These are phyloP conservation scores for Lasioglossum zephyrum DNA, from an alignment of 2,888 invertebrate species.

Conservation along the genomic window DNA sequence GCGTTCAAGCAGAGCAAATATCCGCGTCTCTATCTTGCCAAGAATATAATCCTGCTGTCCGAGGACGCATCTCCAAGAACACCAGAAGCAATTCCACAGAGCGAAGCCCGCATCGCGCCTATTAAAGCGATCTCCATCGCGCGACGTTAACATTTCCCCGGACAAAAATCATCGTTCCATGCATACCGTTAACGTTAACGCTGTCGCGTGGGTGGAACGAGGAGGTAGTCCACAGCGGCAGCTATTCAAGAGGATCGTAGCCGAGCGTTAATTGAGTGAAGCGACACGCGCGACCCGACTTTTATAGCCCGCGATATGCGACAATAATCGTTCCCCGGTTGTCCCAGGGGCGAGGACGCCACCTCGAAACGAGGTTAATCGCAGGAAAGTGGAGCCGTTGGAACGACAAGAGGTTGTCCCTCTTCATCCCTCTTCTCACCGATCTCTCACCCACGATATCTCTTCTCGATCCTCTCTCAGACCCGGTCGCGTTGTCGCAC, in stretches of 20 bases:
- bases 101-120: slow-evolving; percentile 20
- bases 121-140: slow-evolving; percentile 60
- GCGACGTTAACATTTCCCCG: neutral
- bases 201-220: slow-evolving; percentile 28
- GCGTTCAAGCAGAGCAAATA: neutral
- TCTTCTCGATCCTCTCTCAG: neutral
- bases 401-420: slow-evolving; percentile 6
- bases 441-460: slow-evolving; percentile 39
- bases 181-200: slow-evolving; percentile 24
- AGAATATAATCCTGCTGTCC: neutral
- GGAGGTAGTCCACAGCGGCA: neutral
- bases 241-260: slow-evolving; percentile 23
- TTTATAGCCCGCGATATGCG: slow-evolving; percentile 49
- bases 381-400: slow-evolving; percentile 63
- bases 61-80: slow-evolving; percentile 15
- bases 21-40: neutral
- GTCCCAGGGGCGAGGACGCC: slow-evolving; percentile 77
- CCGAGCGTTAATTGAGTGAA: slow-evolving; percentile 49
- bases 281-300: slow-evolving; percentile 36
- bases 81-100: slow-evolving; percentile 33
- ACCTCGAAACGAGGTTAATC: slow-evolving; percentile 80
- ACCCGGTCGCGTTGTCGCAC: neutral
- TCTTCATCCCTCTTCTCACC: neutral
- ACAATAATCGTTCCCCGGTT: slow-evolving; percentile 73
- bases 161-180: slow-evolving; percentile 41